These are phyloP conservation scores for Galeopsomyia nigrocyanea DNA, from an alignment of 2,888 invertebrate species.

Conservation along the genomic window DNA sequence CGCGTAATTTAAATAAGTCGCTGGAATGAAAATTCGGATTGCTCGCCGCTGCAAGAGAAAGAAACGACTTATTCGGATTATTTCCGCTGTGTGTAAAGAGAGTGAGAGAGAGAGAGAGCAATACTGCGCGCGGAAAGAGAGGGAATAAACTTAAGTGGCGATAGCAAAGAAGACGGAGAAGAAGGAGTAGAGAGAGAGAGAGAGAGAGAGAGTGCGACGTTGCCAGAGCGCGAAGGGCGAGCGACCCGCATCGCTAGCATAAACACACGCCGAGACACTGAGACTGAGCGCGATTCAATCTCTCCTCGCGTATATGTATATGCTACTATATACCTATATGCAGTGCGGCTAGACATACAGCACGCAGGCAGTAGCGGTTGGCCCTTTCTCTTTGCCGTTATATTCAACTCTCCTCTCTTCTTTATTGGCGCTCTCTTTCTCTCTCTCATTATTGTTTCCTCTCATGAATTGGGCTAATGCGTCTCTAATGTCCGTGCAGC, in stretches of 20 bases:
- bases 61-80: conserved; percentile 28
- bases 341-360: not conserved
- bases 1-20: too few species aligned
- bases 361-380: not conserved
- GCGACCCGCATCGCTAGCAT: conserved; percentile 41
- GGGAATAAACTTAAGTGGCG: conserved; percentile 29
- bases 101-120: conserved; percentile 30
- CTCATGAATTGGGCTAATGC: not conserved
- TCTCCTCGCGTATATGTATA: not conserved
- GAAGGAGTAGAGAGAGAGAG: conserved; percentile 15
- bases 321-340: too few species aligned
- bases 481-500: too few species aligned
- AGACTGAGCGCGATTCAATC: conserved; percentile 34
- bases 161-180: conserved; percentile 19
- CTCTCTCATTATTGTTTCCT: conserved; percentile 28
- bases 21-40: conserved; percentile 3
- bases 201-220: conserved; percentile 31
- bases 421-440: conserved; percentile 28
- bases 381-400: conserved; percentile 45
- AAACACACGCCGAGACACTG: too few species aligned
- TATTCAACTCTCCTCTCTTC: conserved; percentile 38
- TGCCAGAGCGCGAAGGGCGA: conserved; percentile 35
- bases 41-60: not conserved
- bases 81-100: conserved; percentile 36
- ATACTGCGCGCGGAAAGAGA: conserved; percentile 33